These are phyloP conservation scores for Autographa pulchrina DNA, from an alignment of 2,888 invertebrate genomes.

Conservation along the genomic window DNA sequence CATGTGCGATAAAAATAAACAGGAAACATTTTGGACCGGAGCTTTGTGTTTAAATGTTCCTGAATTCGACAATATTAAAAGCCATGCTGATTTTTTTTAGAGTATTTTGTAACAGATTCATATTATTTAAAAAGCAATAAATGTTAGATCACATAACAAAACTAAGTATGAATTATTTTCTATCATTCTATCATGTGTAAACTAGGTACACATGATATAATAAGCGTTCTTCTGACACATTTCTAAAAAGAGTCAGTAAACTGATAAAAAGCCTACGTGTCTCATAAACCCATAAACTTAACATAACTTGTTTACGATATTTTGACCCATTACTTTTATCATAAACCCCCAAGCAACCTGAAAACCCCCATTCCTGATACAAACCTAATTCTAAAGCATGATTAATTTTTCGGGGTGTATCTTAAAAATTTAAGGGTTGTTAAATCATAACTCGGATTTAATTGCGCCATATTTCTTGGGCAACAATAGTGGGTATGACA, in stretches of 20 bases:
- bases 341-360: constrained; percentile 37
- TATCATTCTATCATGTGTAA: too few relatives aligned
- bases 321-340: neutral
- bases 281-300: neutral
- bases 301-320: neutral
- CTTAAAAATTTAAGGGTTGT: constrained; percentile 64
- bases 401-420: constrained; percentile 61
- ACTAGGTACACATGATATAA: too few relatives aligned
- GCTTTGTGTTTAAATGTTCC: too few relatives aligned
- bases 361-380: constrained; percentile 34
- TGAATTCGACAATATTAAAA: neutral
- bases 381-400: constrained; percentile 46
- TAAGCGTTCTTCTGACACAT: too few relatives aligned
- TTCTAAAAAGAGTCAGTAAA: too few relatives aligned
- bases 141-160: too few relatives aligned
- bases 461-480: constrained; percentile 69
- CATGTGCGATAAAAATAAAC: neutral
- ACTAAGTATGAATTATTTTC: too few relatives aligned
- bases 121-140: too few relatives aligned
- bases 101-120: too few relatives aligned
- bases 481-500: constrained; percentile 65
- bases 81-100: neutral
- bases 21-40: neutral
- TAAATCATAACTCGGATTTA: constrained; percentile 70
- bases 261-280: neutral